Evolutionary conservation across 1,140 invertebrate genomes (phyloP).

Genomic region (Zaprionus lachaisei): DNA sequence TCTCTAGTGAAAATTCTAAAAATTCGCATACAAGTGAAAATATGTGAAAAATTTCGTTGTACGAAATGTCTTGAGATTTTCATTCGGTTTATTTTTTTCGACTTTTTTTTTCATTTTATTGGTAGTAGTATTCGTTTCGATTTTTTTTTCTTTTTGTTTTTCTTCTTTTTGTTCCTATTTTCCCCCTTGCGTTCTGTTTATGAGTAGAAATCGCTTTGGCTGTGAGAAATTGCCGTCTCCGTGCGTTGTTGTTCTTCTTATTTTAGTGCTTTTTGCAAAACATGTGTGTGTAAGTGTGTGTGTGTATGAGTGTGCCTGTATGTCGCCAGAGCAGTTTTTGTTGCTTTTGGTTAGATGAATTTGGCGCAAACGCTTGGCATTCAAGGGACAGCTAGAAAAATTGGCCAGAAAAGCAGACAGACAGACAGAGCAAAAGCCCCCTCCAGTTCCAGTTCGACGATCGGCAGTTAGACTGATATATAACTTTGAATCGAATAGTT

Average conservation of each 20-base stretch:
- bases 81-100: constrained; percentile 69
- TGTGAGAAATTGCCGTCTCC: constrained; percentile 61
- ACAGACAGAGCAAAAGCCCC: neutral
- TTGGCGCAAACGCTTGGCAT: constrained; percentile 56
- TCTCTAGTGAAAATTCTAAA: constrained; percentile 80
- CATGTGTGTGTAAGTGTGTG: neutral
- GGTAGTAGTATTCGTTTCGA: constrained; percentile 35
- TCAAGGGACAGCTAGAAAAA: constrained; percentile 3
- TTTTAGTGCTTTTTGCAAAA: constrained; percentile 43
- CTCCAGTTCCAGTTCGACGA: neutral
- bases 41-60: constrained; percentile 83
- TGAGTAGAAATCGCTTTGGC: constrained; percentile 71
- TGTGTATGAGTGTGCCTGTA: constrained; percentile 9
- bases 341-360: constrained; percentile 28
- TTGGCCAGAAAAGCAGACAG: constrained; percentile 14
- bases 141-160: constrained; percentile 33
- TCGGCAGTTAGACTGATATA: neutral
- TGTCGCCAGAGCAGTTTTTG: constrained; percentile 33
- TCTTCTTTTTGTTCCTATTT: constrained; percentile 41
- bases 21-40: constrained; percentile 83
- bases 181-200: constrained; percentile 64
- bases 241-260: constrained; percentile 39
- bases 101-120: constrained; percentile 28
- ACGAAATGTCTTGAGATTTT: constrained; percentile 79
- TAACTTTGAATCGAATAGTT: neutral